Evolutionary conservation across 2,113 vertebrate species (phyloP).

Genomic region (Opisthocomus hoazin): DNA sequence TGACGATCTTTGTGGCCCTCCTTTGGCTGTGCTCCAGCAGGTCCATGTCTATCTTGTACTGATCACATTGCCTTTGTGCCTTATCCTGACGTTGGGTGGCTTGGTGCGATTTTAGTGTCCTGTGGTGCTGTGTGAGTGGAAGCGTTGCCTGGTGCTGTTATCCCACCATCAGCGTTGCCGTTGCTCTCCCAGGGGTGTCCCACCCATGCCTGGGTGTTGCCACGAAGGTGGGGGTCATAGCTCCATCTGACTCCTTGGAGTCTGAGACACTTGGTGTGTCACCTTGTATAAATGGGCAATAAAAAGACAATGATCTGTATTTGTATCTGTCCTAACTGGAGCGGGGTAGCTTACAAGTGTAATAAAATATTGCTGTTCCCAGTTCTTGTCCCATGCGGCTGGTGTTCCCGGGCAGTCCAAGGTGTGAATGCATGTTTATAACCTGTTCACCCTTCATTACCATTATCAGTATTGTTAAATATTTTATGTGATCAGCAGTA

Average conservation of each 20-base stretch:
- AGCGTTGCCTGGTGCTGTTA: not conserved
- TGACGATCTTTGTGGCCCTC: too few relatives aligned
- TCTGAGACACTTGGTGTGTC: not conserved
- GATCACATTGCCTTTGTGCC: not conserved
- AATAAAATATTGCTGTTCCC: not conserved
- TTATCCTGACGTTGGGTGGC: not conserved
- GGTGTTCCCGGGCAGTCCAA: not conserved
- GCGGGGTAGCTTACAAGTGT: not conserved
- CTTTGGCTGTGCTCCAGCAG: too few relatives aligned
- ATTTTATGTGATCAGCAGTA: not conserved
- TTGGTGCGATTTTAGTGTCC: not conserved
- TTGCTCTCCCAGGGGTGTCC: not conserved
- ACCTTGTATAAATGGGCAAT: not conserved
- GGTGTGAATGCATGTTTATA: not conserved
- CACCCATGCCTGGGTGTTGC: not conserved
- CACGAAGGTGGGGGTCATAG: rapidly evolving
- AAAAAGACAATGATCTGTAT: not conserved
- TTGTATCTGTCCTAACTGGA: not conserved
- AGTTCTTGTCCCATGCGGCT: not conserved
- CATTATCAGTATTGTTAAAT: not conserved
- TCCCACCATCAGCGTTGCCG: not conserved
- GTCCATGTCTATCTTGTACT: not conserved
- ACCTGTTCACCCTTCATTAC: not conserved
- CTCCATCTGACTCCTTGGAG: not conserved
- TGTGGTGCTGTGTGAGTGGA: not conserved